Evolutionary conservation across 2,113 vertebrate genomes (phyloP), one percentile per base, ranked within the genome.

Genomic region (Actenoides lindsayi): DNA sequence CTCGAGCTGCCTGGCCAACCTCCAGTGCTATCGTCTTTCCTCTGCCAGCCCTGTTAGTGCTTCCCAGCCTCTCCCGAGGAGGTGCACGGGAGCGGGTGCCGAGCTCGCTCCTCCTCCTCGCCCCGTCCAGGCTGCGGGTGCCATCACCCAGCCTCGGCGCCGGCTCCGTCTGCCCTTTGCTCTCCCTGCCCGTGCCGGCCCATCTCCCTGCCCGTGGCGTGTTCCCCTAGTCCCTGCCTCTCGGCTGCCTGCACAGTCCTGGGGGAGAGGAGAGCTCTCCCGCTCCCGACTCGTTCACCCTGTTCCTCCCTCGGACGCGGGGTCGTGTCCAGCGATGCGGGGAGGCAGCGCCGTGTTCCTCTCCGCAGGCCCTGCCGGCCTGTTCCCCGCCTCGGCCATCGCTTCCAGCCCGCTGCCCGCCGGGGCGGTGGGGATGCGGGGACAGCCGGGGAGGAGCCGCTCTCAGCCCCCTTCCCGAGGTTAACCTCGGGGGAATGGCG

Each of bases 251-350:
- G 0, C 5, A 1, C 28, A n/a, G 1, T 54, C 41, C 42, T 28
- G 33, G 1, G 19, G 21, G 64, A 67, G 4, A 7, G 18, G 13
- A 2, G 0, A 8, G 18, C 74, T 70, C 46, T 67, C 48, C 37
- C 44, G 25, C n/a, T 63, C 44, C 3, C 25, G 51, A 27, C 25
- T 53, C 25, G 25, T 31, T 31, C 48, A 23, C 23, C 54, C 27
- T 2, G 0, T 48, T 90, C 24, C 48, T 24, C 48, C 50, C n/a
- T 59, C 39, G 2, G 6, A 31, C 0, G 0, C 68, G 74, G 1
- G 0, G 17, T 44, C 24, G 16, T 16, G 16, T 54, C 67, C 0
- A 0, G 57, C 54, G 2, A 42, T 3, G 7, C 8, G 11, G 28
- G n/a, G 30, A 73, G 30, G 42, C 6, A 10, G 25, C 0, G 0